Evolutionary conservation across 2,113 vertebrate genomes (phyloP).

Genomic region (Lepisosteus oculatus): DNA sequence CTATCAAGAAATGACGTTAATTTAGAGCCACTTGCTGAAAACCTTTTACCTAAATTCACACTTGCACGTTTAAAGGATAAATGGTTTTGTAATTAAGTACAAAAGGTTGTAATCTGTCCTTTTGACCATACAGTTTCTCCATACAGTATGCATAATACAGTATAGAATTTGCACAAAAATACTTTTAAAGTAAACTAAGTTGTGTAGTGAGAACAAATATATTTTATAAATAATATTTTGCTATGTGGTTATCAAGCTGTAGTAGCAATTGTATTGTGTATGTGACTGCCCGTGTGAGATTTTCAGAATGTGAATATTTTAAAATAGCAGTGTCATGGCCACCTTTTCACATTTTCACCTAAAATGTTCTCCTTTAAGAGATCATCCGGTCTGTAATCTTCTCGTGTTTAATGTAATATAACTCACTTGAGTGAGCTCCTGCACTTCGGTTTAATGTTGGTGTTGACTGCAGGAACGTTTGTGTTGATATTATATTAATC

Average conservation of each 20-base stretch:
- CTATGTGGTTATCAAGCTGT: constrained; percentile 29
- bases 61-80: constrained; percentile 30
- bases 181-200: too few relatives aligned
- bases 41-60: background rate
- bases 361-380: constrained; percentile 14
- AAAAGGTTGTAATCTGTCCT: constrained; percentile 32
- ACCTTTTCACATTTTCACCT: constrained; percentile 31
- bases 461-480: too few relatives aligned
- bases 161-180: too few relatives aligned
- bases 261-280: constrained; percentile 37
- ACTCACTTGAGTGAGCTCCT: too few relatives aligned
- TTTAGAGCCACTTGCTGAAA: background rate
- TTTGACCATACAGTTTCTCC: constrained; percentile 10
- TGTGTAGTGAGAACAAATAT: too few relatives aligned
- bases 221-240: constrained; percentile 7
- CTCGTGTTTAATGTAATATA: too few relatives aligned
- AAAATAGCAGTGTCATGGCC: constrained; percentile 37
- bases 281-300: constrained; percentile 51
- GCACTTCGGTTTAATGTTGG: too few relatives aligned
- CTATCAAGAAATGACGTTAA: constrained; percentile 24
- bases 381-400: too few relatives aligned
- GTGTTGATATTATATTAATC: too few relatives aligned
- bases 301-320: constrained; percentile 39
- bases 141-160: background rate
- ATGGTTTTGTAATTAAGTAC: constrained; percentile 29